A percentile compares a stretch with the other conserved stretches of the same genome.
phyloP scores from a whole-genome alignment of 2,113 vertebrate genomes.

The Ceuthmochares aereus region DNA sequence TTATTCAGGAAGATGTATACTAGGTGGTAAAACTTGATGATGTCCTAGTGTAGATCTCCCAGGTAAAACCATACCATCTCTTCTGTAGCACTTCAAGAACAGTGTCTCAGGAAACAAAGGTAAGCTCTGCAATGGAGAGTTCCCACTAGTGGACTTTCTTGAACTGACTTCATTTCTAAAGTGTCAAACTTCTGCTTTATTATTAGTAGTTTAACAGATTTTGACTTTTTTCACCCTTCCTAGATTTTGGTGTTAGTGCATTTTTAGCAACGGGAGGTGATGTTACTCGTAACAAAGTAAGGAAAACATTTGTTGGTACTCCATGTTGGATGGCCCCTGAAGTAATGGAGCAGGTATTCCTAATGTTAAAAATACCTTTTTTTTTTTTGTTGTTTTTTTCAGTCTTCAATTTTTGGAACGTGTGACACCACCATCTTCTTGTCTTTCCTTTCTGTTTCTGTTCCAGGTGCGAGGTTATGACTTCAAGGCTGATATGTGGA shows the following conservation, averaged over 20 bases:
- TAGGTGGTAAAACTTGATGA: not conserved
- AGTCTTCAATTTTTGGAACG: not conserved
- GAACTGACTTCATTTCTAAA: not conserved
- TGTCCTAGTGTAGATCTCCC: not conserved
- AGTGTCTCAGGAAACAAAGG: not conserved
- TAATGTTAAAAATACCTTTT: not conserved
- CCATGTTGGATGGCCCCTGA: slow-evolving; percentile 99
- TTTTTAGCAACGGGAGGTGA: slow-evolving; percentile 96
- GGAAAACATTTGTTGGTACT: slow-evolving; percentile 98
- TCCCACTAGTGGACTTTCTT: not conserved
- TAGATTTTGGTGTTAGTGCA: slow-evolving; percentile 98
- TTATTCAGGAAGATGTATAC: not conserved
- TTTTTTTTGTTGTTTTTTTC: not conserved
- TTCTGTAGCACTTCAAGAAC: not conserved
- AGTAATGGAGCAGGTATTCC: slow-evolving; percentile 97
- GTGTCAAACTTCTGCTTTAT: not conserved
- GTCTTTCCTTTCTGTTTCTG: not conserved
- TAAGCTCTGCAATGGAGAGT: not conserved
- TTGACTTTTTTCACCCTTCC: not conserved
- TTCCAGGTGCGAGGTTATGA: slow-evolving; percentile 96
- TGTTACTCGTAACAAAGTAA: slow-evolving; percentile 97
- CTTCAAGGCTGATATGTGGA: slow-evolving; percentile 99
- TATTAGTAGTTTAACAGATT: not conserved
- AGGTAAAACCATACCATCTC: not conserved
- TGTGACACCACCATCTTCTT: not conserved